Base-by-base conservation (phyloP, 2,888 invertebrate species). In the Bellardia bayeri region DNA sequence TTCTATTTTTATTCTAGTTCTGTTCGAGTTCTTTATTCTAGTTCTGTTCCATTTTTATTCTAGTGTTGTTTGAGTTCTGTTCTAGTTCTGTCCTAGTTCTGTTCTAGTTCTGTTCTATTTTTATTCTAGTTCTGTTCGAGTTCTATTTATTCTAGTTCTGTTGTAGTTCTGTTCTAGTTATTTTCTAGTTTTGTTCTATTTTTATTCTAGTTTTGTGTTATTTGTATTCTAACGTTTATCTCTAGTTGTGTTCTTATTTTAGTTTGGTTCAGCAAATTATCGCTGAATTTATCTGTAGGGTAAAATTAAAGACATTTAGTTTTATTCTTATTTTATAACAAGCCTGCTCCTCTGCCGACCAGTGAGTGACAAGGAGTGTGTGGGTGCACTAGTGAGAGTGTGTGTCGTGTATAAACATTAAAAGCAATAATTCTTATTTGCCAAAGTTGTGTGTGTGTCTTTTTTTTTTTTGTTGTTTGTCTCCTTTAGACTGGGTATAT, bases 251-350 rank as follows among this genome's bases (percentile, higher is more conserved):
- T 49, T 49, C 49, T 49, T n/a, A 14, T 49, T 49, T 16, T 7
- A 16, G 23, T 51, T 3, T 45, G 14, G 14, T 49, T 49, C 5
- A 7, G 0, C 2, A 45, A 45, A 2, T 45, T 9, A 45, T 2
- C 45, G 23, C 3, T 37, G 0, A 45, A 45, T 9, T 45, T 45
- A 6, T 11, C 6, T 78, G 45, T 82, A 82, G 74, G 56, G 82
- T 58, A 68, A 75, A 75, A 69, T 82, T 82, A 76, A 76, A 69
- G 75, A 75, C 69, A 63, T 68, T 23, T n/a, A 75, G 68, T 68
- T 74, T 82, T 49, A 45, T 42, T 74, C n/a, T 51, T 33, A 33
- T 56, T 49, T 42, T 49, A 3, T 78, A 64, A 56, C n/a, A 30
- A 9, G 42, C 33, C 16, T 49, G 23, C 4, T 61, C 16, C 7